These are phyloP conservation scores for Orbicella faveolata DNA, from an alignment of 64 coral and sea anemone species.

Conservation along the genomic window DNA sequence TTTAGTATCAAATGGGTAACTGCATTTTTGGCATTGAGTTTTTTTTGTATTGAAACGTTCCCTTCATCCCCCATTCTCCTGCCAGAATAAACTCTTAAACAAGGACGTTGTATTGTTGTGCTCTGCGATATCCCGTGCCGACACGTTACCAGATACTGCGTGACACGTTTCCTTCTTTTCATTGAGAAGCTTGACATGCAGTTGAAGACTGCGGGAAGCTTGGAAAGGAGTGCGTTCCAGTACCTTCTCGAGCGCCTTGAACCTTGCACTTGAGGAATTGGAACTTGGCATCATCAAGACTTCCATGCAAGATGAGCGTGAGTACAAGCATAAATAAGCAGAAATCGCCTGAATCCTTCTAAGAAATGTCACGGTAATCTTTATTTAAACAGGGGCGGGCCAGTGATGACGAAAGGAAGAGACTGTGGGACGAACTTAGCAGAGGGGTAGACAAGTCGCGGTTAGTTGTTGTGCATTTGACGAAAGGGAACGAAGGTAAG, in stretches of 20 bases:
- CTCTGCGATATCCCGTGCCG: too few species aligned
- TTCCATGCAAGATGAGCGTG: not conserved
- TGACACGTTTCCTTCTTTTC: not conserved
- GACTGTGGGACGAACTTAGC: slow-evolving; percentile 56
- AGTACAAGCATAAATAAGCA: not conserved
- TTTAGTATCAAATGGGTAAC: too few species aligned
- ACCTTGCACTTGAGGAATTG: not conserved
- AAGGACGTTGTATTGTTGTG: too few species aligned
- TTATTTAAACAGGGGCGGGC: not conserved
- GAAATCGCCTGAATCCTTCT: not conserved
- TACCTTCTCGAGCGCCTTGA: not conserved
- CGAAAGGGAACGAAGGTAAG: slow-evolving; percentile 40
- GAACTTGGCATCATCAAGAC: too few species aligned
- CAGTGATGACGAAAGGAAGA: slow-evolving; percentile 47
- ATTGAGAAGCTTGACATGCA: not conserved
- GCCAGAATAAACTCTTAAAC: too few species aligned
- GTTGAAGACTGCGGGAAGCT: not conserved
- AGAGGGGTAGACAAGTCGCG: slow-evolving; percentile 37
- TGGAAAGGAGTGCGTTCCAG: slow-evolving; percentile 8
- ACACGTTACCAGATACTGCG: not conserved
- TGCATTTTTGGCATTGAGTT: too few species aligned
- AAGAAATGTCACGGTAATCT: not conserved
- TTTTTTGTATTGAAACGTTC: too few species aligned
- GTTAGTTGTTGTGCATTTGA: slow-evolving; percentile 60
- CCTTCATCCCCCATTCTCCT: too few species aligned